Conservation (phyloP, 2,113 vertebrate species). For the Rhombomys opimus region DNA sequence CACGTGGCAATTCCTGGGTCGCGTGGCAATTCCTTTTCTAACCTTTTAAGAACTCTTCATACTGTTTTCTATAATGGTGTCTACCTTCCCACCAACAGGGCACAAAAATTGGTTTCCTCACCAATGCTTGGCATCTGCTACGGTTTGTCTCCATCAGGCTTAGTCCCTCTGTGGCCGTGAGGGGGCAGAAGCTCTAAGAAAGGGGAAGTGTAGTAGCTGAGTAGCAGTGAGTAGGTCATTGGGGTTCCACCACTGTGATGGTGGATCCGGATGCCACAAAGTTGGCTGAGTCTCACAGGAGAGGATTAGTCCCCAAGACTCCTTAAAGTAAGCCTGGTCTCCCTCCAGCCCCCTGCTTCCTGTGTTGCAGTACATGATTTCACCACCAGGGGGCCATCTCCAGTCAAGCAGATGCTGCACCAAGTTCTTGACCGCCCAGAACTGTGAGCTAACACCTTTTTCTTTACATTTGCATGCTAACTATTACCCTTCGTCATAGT, state of each 20-base stretch:
- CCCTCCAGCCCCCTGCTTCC: background rate
- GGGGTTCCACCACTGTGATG: too few species aligned
- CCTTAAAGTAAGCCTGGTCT: background rate
- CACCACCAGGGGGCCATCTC: background rate
- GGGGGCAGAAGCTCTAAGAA: background rate
- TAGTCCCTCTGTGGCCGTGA: background rate
- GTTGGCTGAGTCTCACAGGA: background rate
- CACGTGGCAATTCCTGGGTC: too few species aligned
- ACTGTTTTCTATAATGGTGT: background rate
- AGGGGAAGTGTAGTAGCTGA: too few species aligned
- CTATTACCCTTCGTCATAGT: background rate
- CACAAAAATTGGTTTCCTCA: background rate
- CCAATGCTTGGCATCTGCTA: background rate
- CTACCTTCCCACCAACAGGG: background rate
- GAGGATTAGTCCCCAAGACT: background rate
- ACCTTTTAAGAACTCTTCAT: background rate
- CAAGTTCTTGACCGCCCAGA: background rate
- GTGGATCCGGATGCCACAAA: background rate
- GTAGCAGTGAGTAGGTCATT: too few species aligned
- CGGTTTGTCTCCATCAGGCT: background rate
- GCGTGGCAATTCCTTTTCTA: background rate
- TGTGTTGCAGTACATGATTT: background rate
- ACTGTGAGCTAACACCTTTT: background rate
- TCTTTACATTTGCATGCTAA: background rate
- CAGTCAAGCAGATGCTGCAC: background rate